These are phyloP conservation scores for Caenorhabditis uteleia DNA, from an alignment of 2,888 invertebrate genomes.

Conservation along the genomic window DNA sequence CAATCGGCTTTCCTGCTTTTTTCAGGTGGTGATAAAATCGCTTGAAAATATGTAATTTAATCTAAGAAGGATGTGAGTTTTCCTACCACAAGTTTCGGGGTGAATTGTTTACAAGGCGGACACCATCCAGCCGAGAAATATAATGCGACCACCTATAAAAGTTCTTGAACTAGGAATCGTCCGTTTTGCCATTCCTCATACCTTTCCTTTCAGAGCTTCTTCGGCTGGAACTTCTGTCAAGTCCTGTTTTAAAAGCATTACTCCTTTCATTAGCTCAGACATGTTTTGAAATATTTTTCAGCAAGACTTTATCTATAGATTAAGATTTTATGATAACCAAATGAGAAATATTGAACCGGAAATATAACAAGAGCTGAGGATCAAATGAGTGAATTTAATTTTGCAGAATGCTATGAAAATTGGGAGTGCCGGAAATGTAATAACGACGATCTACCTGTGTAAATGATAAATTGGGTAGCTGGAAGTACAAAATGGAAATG, in stretches of 20 bases:
- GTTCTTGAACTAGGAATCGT: not conserved
- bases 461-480: not conserved
- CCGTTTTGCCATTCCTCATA: constrained; percentile 18
- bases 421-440: no score
- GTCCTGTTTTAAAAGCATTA: constrained; percentile 50
- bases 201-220: constrained; percentile 64
- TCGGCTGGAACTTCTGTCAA: constrained; percentile 57
- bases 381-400: no score
- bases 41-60: constrained; percentile 11
- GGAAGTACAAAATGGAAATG: not conserved
- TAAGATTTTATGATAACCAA: no score
- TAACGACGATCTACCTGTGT: not conserved
- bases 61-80: not conserved
- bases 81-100: constrained; percentile 64
- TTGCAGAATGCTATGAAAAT: no score
- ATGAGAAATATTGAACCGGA: no score
- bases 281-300: constrained; percentile 18
- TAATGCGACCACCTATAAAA: constrained; percentile 70
- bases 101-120: constrained; percentile 67
- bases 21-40: constrained; percentile 61
- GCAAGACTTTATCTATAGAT: not conserved
- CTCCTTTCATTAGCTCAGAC: constrained; percentile 57
- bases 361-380: no score
- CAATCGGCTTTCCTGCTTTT: constrained; percentile 60
- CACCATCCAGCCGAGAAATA: constrained; percentile 75